These are phyloP conservation scores for Ianthella basta DNA, from an alignment of 37 sponge, comb jelly and placozoan genomes.

Conservation along the genomic window DNA sequence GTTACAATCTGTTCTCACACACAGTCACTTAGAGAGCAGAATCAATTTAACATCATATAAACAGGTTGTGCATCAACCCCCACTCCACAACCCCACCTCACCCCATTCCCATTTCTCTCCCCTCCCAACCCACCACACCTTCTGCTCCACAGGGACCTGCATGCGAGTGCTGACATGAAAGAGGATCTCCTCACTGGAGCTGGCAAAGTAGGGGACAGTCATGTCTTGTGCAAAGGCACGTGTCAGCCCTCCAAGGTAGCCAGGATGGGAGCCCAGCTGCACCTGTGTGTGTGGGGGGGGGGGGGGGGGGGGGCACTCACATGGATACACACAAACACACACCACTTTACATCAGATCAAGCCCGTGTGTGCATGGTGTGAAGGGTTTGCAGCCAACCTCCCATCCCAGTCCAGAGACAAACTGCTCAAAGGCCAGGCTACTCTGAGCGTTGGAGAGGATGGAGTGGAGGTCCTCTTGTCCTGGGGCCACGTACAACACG, in stretches of 20 bases:
- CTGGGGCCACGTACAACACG: conserved; percentile 89
- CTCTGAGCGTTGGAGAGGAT: conserved; percentile 85
- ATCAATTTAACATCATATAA: neutral
- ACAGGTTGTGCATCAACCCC: neutral
- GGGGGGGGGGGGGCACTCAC: conserved; percentile 3
- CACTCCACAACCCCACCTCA: neutral
- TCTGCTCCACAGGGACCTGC: conserved; percentile 54
- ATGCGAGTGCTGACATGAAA: conserved; percentile 97
- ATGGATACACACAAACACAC: neutral
- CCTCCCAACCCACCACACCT: conserved; percentile 19
- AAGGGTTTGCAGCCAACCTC: conserved; percentile 80
- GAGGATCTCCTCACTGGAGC: conserved; percentile 90
- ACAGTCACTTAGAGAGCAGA: neutral
- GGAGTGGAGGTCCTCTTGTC: conserved; percentile 88
- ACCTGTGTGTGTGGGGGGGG: conserved; percentile 54
- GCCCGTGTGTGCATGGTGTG: conserved; percentile 21
- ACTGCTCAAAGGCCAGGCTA: conserved; percentile 87
- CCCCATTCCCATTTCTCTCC: neutral
- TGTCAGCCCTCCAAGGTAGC: conserved; percentile 87
- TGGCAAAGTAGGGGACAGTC: conserved; percentile 91
- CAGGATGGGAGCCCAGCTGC: conserved; percentile 75
- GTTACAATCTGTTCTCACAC: neutral
- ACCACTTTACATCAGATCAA: neutral
- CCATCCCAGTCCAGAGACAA: conserved; percentile 97
- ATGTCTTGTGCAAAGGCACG: conserved; percentile 51